Conservation (phyloP, 2,113 vertebrate species). For the Melanerpes formicivorus region DNA sequence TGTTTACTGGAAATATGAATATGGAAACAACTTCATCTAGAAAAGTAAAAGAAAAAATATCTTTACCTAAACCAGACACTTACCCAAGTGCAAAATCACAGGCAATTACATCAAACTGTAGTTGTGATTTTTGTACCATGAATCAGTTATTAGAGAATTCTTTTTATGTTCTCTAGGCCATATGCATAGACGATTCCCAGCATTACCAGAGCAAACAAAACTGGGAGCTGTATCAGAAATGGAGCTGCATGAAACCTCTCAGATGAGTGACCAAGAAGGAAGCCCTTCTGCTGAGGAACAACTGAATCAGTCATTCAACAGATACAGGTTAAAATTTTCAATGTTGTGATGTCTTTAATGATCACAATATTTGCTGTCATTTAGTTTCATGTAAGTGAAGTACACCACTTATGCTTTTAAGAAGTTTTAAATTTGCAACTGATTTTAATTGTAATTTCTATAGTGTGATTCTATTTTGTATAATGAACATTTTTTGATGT, state of each 20-base stretch:
- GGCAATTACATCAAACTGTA: not conserved
- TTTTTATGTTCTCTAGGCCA: constrained; percentile 61
- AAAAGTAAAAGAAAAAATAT: not conserved
- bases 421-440: not conserved
- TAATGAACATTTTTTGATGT: not conserved
- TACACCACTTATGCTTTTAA: not conserved
- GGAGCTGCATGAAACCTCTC: constrained; percentile 17
- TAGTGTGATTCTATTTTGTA: not conserved
- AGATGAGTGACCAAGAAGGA: constrained; percentile 64
- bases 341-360: not conserved
- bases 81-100: not conserved
- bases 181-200: constrained; percentile 22
- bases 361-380: not conserved
- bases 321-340: constrained; percentile 64
- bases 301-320: constrained; percentile 53
- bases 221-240: constrained; percentile 4
- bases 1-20: not conserved
- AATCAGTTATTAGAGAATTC: not conserved
- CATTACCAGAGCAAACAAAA: not conserved
- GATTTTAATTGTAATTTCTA: not conserved
- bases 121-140: constrained; percentile 21
- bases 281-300: constrained; percentile 59
- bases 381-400: not conserved
- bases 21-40: not conserved
- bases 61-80: not conserved